Evolutionary conservation across 2,113 vertebrate species (phyloP).

Genomic region (Telmatochromis sp.): DNA sequence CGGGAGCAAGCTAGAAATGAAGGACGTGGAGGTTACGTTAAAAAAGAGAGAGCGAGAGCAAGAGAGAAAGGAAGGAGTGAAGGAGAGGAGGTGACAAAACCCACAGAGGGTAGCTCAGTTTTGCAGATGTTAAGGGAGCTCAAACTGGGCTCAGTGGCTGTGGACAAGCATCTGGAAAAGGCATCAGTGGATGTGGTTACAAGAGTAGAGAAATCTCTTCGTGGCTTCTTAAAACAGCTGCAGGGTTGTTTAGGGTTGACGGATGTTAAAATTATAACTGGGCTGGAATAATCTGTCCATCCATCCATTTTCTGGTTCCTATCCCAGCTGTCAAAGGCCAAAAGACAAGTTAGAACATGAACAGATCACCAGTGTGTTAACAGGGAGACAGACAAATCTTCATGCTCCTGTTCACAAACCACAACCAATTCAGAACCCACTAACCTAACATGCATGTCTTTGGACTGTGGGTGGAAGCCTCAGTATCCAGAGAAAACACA

Average conservation of each 20-base stretch:
- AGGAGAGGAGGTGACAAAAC: constrained; percentile 6
- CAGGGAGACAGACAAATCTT: not conserved
- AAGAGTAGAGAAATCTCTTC: not conserved
- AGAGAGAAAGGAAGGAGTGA: not conserved
- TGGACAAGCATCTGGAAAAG: constrained; percentile 27
- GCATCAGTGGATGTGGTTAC: not conserved
- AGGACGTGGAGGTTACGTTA: not conserved
- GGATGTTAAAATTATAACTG: not conserved
- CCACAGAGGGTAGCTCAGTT: constrained; percentile 1
- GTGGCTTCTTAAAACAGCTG: constrained; percentile 41
- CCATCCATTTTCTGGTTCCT: not conserved
- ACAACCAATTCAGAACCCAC: not conserved
- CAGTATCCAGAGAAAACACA: not conserved
- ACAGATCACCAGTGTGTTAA: not conserved
- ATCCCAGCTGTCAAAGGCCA: not conserved
- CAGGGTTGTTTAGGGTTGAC: not conserved
- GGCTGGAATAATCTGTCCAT: constrained; percentile 12
- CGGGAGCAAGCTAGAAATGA: not conserved
- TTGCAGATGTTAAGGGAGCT: constrained; percentile 24
- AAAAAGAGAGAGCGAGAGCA: not conserved
- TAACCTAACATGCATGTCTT: not conserved
- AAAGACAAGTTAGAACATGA: not conserved
- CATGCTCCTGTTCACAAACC: not conserved
- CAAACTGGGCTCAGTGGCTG: not conserved
- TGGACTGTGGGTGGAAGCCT: not conserved